Conservation (phyloP, 35 echinoderm and acorn worm genomes). For the Eucidaris tribuloides region DNA sequence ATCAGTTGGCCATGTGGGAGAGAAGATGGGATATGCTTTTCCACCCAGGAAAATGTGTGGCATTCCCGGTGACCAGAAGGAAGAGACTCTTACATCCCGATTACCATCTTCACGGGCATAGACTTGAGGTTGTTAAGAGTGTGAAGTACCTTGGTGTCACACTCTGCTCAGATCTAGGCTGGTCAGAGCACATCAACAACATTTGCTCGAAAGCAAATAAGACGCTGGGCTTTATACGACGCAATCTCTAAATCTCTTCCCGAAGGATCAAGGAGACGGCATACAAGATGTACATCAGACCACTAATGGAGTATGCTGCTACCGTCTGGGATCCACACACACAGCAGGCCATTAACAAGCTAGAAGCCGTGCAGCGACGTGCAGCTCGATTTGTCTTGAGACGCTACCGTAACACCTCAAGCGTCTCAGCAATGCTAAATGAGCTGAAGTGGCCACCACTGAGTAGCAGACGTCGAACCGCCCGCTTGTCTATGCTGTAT, state of each 20-base stretch:
- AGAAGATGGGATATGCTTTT: slow-evolving; percentile 43
- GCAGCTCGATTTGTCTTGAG: slow-evolving; percentile 26
- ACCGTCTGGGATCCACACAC: slow-evolving; percentile 50
- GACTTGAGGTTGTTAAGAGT: neutral
- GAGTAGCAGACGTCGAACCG: neutral
- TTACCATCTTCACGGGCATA: neutral
- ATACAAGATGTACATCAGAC: slow-evolving; percentile 35
- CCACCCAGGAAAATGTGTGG: slow-evolving; percentile 32
- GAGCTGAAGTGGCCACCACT: slow-evolving; percentile 9
- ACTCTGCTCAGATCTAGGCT: slow-evolving; percentile 15
- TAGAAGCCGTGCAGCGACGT: slow-evolving; percentile 42
- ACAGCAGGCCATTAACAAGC: neutral
- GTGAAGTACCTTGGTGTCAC: slow-evolving; percentile 32
- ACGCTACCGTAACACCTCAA: neutral
- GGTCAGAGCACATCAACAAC: slow-evolving; percentile 27
- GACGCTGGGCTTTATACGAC: slow-evolving; percentile 26
- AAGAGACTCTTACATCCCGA: neutral
- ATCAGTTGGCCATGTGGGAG: slow-evolving; percentile 15
- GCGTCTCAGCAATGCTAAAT: slow-evolving; percentile 27
- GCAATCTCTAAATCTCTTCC: neutral
- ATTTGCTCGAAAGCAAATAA: slow-evolving; percentile 36
- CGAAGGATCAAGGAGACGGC: slow-evolving; percentile 40
- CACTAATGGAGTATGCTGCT: slow-evolving; percentile 34
- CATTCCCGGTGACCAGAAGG: neutral
- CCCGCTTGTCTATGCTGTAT: neutral